Base-by-base conservation (phyloP, 2,797 vertebrate genomes). In the Syngnathus acus region DNA sequence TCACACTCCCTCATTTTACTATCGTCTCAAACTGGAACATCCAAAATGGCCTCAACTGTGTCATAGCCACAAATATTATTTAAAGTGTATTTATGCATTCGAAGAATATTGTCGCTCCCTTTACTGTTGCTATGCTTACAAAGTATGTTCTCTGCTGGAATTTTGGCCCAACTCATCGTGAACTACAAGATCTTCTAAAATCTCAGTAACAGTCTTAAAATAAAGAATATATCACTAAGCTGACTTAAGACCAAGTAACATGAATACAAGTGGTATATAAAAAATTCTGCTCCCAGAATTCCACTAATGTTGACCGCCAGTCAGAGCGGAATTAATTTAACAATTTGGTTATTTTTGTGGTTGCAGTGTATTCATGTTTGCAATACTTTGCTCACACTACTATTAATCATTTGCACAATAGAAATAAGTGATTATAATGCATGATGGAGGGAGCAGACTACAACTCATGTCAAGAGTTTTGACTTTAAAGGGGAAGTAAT, bases 401-500 rank as follows among this genome's bases (percentile, higher is more conserved):
- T 26, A 54, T 26, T 9, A 23, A 11, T 54, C 2, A 54, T 54
- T 26, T 5, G 1, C 23, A 26, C 51, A 23, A 26, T 3, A 51
- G 19, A 51, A 19, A 0, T 5, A 9, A 54, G 10, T 23, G 1
- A 23, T 4, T 6, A 54, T 23, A 13, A 26, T 21, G 9, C 21
- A 11, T 60, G 9, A 60, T 21, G 19, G n/a, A 13, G 11, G 38
- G 11, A 13, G 4, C 38, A 61, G 59, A 17, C 14, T 39, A 19
- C 14, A 16, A 73, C 70, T 51, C 68, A 78, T 39, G 13, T 23
- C 40, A 47, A 63, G 77, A 77, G 73, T 63, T 48, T 48, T 68
- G 70, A 81, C 78, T 79, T 72, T 70, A 23, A 80, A 82, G 26
- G 26, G 26, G 26, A 32, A 32, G 26, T 32, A 2, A 32, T 32